These are phyloP conservation scores for Leptinotarsa juncta DNA, from an alignment of 2,888 invertebrate genomes.

Conservation along the genomic window DNA sequence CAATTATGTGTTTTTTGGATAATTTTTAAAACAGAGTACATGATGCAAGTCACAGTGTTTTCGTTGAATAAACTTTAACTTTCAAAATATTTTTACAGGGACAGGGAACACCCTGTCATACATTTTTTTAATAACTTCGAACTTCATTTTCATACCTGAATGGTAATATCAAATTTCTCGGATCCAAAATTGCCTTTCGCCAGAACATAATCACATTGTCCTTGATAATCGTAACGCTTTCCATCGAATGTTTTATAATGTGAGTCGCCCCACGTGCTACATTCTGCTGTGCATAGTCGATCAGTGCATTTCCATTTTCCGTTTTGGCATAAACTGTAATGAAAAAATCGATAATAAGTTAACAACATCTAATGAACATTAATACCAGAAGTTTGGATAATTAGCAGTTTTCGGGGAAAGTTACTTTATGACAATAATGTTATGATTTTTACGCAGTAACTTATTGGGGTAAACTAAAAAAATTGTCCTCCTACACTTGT, in stretches of 20 bases:
- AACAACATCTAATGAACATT: not conserved
- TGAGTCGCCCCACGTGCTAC: constrained; percentile 91
- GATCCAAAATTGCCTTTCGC: constrained; percentile 77
- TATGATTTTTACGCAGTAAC: too few relatives aligned
- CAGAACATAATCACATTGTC: constrained; percentile 87
- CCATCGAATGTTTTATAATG: constrained; percentile 91
- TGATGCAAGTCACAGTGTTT: too few relatives aligned
- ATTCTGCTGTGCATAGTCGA: constrained; percentile 80
- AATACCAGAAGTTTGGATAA: not conserved
- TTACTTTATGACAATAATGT: too few relatives aligned
- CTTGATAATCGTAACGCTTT: constrained; percentile 85
- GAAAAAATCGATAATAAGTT: not conserved
- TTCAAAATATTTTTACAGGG: too few relatives aligned
- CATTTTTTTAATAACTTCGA: not conserved
- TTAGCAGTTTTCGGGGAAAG: not conserved
- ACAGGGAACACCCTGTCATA: too few relatives aligned
- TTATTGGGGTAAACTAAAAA: too few relatives aligned
- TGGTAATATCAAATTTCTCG: constrained; percentile 80
- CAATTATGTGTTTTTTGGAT: too few relatives aligned
- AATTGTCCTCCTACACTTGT: too few relatives aligned
- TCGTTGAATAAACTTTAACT: too few relatives aligned
- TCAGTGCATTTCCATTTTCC: constrained; percentile 86
- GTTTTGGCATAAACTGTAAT: constrained; percentile 74
- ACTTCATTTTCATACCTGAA: constrained; percentile 69
- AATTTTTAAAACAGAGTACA: too few relatives aligned